These are phyloP conservation scores for Drosophila cyrtoloma DNA, from an alignment of 2,888 invertebrate species.

Conservation along the genomic window DNA sequence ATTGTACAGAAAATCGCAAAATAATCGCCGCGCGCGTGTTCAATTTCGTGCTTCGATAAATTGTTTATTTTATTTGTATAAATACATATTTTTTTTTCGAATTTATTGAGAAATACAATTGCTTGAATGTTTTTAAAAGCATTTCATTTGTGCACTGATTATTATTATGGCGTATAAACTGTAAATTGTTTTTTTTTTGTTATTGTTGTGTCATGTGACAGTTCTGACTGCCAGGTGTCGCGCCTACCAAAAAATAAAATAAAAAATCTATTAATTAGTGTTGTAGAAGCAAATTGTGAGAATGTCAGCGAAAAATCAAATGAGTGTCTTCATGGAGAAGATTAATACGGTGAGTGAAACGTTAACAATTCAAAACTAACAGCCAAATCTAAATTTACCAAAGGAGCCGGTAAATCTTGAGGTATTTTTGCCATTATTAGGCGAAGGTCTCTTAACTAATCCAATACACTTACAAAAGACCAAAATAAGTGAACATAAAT, in stretches of 20 bases:
- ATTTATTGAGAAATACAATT: conserved; percentile 18
- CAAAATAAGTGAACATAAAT: neutral
- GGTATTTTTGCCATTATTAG: neutral
- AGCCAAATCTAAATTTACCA: neutral
- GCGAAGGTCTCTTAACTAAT: neutral
- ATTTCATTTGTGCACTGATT: conserved; percentile 29
- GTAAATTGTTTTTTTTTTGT: conserved; percentile 7
- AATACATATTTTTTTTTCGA: conserved; percentile 1
- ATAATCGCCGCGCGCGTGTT: conserved; percentile 60
- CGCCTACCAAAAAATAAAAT: neutral
- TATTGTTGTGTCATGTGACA: conserved; percentile 53
- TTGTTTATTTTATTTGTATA: conserved; percentile 1
- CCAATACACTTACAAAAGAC: neutral
- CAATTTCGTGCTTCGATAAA: conserved; percentile 2
- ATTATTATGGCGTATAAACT: conserved; percentile 11
- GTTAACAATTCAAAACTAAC: neutral
- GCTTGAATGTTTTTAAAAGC: conserved; percentile 15
- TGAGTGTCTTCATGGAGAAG: conserved; percentile 90
- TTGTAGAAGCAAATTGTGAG: conserved; percentile 35
- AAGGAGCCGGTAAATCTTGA: conserved; percentile 1
- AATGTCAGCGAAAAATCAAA: conserved; percentile 90
- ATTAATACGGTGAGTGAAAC: conserved; percentile 89
- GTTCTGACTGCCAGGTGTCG: conserved; percentile 46
- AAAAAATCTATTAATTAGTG: conserved; percentile 1
- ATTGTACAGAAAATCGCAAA: conserved; percentile 1